phyloP scores from a whole-genome alignment of 2,113 vertebrate species.

The Tachysurus fulvidraco region DNA sequence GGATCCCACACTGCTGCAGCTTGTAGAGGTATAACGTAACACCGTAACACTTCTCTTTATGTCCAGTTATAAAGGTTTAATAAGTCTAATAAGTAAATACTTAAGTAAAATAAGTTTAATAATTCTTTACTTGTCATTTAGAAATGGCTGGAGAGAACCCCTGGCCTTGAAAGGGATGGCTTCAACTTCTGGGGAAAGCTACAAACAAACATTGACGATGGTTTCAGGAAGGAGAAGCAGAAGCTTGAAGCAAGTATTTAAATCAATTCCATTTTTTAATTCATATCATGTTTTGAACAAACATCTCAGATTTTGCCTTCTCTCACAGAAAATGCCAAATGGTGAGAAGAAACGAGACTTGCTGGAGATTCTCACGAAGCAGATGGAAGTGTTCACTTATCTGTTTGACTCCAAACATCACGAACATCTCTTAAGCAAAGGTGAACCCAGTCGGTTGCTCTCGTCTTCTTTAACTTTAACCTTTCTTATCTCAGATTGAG shows the following conservation, averaged over 20 bases:
- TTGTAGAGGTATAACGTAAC: slow-evolving; percentile 83
- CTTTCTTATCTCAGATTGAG: not conserved
- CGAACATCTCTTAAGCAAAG: slow-evolving; percentile 90
- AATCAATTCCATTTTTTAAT: not conserved
- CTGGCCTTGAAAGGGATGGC: slow-evolving; percentile 83
- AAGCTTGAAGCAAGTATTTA: slow-evolving; percentile 75
- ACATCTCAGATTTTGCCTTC: not conserved
- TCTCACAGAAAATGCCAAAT: slow-evolving; percentile 71
- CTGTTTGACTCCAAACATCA: slow-evolving; percentile 94
- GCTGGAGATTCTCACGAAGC: slow-evolving; percentile 81
- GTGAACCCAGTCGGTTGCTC: slow-evolving; percentile 59
- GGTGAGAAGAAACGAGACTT: slow-evolving; percentile 86
- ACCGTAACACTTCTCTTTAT: not conserved
- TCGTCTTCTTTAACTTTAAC: not conserved
- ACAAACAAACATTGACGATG: slow-evolving; percentile 82
- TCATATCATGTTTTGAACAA: too few species aligned
- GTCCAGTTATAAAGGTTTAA: not conserved
- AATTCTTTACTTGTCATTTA: too few species aligned
- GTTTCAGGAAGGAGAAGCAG: slow-evolving; percentile 79
- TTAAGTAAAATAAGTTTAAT: too few species aligned
- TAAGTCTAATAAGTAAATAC: too few species aligned
- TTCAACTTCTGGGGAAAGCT: slow-evolving; percentile 96
- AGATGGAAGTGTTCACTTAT: slow-evolving; percentile 80
- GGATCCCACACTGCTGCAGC: slow-evolving; percentile 83
- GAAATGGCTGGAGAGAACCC: slow-evolving; percentile 98